phyloP scores from a whole-genome alignment of 2,113 vertebrate genomes.

The Cranoglanis bouderius region DNA sequence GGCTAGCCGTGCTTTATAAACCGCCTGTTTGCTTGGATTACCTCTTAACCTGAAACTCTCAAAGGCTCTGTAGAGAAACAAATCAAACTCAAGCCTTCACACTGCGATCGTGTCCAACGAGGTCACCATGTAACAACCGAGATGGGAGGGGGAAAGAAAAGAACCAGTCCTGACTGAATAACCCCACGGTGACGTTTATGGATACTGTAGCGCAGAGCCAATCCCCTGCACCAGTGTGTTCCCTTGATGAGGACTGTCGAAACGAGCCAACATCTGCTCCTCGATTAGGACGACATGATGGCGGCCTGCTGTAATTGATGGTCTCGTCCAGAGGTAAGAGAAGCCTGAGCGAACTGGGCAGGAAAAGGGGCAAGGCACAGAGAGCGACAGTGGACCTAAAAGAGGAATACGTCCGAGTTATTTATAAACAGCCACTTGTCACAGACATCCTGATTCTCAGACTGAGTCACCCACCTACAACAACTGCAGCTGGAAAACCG shows the following conservation, averaged over 20 bases:
- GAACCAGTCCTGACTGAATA: constrained; percentile 23
- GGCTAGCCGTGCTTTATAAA: constrained; percentile 36
- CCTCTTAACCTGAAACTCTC: constrained; percentile 48
- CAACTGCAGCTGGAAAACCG: constrained; percentile 57
- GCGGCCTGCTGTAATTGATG: constrained; percentile 55
- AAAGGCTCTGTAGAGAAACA: constrained; percentile 46
- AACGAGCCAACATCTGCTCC: constrained; percentile 55
- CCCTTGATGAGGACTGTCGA: constrained; percentile 46
- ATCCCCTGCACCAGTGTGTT: constrained; percentile 40
- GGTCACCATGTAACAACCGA: constrained; percentile 45
- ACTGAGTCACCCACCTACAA: constrained; percentile 69
- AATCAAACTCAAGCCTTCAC: constrained; percentile 52
- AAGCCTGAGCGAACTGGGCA: constrained; percentile 28
- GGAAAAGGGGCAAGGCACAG: constrained; percentile 67
- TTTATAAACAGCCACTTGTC: constrained; percentile 78
- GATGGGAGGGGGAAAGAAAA: not conserved
- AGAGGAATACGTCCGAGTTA: constrained; percentile 68
- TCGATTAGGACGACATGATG: constrained; percentile 54
- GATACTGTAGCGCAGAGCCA: constrained; percentile 48
- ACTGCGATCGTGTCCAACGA: constrained; percentile 46
- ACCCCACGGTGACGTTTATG: constrained; percentile 45
- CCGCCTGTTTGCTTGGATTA: constrained; percentile 43
- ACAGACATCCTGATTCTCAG: constrained; percentile 69
- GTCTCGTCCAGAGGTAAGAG: constrained; percentile 33
- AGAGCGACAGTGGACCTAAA: constrained; percentile 69